Evolutionary conservation across 2,888 invertebrate species (phyloP).

Genomic region (Ophonus ardosiacus): DNA sequence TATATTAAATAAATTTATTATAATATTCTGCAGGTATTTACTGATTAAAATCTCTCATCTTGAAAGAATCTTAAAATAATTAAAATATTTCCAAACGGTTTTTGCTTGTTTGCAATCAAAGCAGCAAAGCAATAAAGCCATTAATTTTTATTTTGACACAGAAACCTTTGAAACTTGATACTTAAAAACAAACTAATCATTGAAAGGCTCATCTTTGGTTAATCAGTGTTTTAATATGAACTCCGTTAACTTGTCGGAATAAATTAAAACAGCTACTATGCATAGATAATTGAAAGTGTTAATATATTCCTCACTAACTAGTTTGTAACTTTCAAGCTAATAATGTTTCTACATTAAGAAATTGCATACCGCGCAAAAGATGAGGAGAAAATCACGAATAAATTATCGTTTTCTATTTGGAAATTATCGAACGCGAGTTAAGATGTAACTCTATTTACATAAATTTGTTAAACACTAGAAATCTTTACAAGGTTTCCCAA

Average conservation of each 20-base stretch:
- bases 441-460: background rate
- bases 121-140: conserved; percentile 29
- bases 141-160: conserved; percentile 45
- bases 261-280: conserved; percentile 55
- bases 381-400: conserved; percentile 5
- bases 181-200: conserved; percentile 27
- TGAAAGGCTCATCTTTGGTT: conserved; percentile 25
- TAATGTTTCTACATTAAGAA: conserved; percentile 47
- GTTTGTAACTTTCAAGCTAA: conserved; percentile 55
- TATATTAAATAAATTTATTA: background rate
- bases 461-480: background rate
- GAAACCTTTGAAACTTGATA: conserved; percentile 37
- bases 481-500: background rate
- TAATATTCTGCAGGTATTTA: background rate
- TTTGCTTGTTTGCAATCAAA: background rate
- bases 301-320: conserved; percentile 51
- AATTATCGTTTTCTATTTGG: background rate
- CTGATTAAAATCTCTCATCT: background rate
- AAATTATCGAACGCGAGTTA: background rate
- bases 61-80: background rate
- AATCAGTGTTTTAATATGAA: conserved; percentile 42
- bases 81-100: background rate
- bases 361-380: conserved; percentile 24
- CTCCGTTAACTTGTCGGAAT: conserved; percentile 42
- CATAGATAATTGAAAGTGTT: conserved; percentile 57